These are phyloP conservation scores for Pseudanteris insignis DNA, from an alignment of 2,888 invertebrate species.

Conservation along the genomic window DNA sequence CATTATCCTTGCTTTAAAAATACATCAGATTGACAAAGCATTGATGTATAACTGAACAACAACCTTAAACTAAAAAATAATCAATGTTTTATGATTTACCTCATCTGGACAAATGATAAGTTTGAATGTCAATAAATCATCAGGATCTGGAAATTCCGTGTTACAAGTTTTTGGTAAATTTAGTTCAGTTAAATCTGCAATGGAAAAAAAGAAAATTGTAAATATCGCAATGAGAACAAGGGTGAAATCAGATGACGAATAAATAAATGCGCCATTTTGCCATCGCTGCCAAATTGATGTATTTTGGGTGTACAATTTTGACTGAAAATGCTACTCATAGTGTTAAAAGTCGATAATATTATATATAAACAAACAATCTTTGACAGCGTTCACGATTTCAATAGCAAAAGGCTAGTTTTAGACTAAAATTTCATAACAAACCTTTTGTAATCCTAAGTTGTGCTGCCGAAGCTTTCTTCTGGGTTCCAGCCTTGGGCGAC, in stretches of 20 bases:
- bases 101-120: slow-evolving; percentile 96
- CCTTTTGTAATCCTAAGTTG: slow-evolving; percentile 98
- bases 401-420: neutral
- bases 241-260: slow-evolving; percentile 24
- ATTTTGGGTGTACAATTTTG: no score
- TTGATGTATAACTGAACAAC: no score
- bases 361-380: no score
- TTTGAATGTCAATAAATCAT: slow-evolving; percentile 96
- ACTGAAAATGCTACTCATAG: no score
- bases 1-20: no score
- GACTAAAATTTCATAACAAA: slow-evolving; percentile 64
- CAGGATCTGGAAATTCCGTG: slow-evolving; percentile 95
- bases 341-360: no score
- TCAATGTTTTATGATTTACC: no score
- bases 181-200: slow-evolving; percentile 94
- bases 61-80: no score
- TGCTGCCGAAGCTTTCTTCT: slow-evolving; percentile 95
- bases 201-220: no score
- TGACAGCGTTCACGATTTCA: no score
- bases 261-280: neutral
- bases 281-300: neutral
- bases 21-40: no score
- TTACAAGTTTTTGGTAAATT: slow-evolving; percentile 96
- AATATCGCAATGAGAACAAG: no score
- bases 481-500: slow-evolving; percentile 78